Percentiles rank a stretch among this genome's conserved stretches.
These are phyloP conservation scores for Bettongia penicillata DNA, from an alignment of 2,113 vertebrate genomes.

Conservation along the genomic window DNA sequence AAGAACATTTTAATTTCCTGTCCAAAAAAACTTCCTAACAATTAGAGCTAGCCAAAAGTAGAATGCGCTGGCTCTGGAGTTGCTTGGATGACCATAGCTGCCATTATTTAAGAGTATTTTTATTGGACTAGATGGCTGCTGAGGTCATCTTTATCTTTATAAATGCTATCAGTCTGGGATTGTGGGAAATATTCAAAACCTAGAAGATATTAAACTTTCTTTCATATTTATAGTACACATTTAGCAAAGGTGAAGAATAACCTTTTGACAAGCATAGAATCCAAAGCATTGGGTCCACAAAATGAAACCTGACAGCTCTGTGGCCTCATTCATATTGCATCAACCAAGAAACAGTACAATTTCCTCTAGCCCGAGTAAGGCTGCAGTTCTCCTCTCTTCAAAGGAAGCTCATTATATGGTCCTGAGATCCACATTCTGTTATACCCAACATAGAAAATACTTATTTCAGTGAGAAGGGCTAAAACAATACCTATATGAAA, in stretches of 20 bases:
- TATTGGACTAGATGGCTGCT: not conserved
- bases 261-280: constrained; percentile 5
- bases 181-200: not conserved
- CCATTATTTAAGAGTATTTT: not conserved
- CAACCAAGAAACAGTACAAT: not conserved
- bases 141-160: not conserved
- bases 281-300: constrained; percentile 31
- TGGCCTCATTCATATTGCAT: not conserved
- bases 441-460: not conserved
- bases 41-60: not conserved
- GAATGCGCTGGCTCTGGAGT: not conserved
- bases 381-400: not conserved
- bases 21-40: not conserved
- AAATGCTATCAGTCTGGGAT: not conserved
- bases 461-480: not conserved
- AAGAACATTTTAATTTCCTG: not conserved
- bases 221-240: constrained; percentile 28
- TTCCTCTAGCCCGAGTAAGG: not conserved
- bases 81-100: not conserved
- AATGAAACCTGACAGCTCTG: not conserved
- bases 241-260: constrained; percentile 18
- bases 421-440: not conserved
- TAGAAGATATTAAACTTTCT: not conserved
- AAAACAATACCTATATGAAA: not conserved
- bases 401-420: not conserved